Conservation (phyloP, 30 jellyfish, hydroid and myxozoan genomes). For the Hydractinia symbiolongicarpus region DNA sequence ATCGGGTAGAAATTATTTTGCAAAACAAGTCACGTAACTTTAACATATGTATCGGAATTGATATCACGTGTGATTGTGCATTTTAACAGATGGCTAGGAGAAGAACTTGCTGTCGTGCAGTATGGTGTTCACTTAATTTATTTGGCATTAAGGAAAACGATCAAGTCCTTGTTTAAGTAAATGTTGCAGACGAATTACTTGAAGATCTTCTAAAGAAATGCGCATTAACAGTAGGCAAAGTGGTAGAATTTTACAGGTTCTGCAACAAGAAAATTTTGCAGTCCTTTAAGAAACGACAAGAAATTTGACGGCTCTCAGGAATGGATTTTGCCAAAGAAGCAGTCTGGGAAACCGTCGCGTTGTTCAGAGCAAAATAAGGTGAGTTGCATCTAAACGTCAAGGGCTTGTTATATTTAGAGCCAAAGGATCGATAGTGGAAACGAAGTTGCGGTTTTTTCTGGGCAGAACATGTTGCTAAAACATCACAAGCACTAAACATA, state of each 20-base stretch:
- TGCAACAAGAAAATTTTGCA: conserved; percentile 13
- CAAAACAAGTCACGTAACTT: not conserved
- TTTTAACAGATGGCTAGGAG: conserved; percentile 7
- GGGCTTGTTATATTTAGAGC: conserved; percentile 27
- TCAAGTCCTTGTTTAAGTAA: conserved; percentile 31
- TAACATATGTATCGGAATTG: not conserved
- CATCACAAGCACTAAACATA: not conserved
- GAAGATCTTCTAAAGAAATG: not conserved
- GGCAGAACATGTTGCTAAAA: not conserved
- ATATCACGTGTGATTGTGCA: conserved; percentile 23
- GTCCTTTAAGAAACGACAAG: conserved; percentile 18
- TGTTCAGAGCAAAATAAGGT: conserved; percentile 26
- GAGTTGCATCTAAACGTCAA: conserved; percentile 23
- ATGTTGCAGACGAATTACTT: not conserved
- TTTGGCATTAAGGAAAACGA: conserved; percentile 23
- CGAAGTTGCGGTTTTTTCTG: not conserved
- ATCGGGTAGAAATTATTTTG: not conserved
- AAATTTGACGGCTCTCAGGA: conserved; percentile 15
- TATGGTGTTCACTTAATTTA: conserved; percentile 30
- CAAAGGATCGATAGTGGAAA: conserved; percentile 7
- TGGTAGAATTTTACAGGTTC: no score
- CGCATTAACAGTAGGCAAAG: not conserved
- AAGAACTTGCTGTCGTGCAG: conserved; percentile 25
- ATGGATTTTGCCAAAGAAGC: not conserved
- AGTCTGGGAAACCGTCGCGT: conserved; percentile 22